A percentile compares a stretch with the other conserved stretches of the same genome.
phyloP scores from a whole-genome alignment of 2,113 vertebrate genomes.

The Phocoena phocoena region DNA sequence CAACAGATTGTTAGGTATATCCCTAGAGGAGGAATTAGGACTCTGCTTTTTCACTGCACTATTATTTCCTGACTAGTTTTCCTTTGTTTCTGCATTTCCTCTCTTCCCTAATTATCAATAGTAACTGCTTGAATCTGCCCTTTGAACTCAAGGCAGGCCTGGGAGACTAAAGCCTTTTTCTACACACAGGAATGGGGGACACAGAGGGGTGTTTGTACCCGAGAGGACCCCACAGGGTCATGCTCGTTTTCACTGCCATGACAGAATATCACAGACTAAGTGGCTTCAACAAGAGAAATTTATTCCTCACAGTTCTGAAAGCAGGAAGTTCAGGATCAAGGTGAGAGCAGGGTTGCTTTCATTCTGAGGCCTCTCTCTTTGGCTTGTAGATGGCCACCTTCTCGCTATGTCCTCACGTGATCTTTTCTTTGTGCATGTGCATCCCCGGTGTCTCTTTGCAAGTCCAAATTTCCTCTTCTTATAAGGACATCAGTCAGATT shows the following conservation, averaged over 20 bases:
- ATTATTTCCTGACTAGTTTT: neutral
- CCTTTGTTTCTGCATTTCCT: neutral
- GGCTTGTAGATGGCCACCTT: too few species aligned
- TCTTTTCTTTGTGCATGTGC: neutral
- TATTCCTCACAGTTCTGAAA: neutral
- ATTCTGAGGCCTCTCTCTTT: neutral
- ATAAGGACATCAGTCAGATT: neutral
- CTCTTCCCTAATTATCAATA: neutral
- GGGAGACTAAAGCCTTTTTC: neutral
- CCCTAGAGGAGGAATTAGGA: neutral
- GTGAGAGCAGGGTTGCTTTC: neutral
- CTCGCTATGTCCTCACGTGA: rapidly evolving
- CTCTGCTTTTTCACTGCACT: too few species aligned
- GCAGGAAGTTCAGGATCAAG: neutral
- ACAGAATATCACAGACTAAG: neutral
- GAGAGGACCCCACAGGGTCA: too few species aligned
- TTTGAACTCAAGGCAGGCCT: neutral
- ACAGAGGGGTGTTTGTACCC: neutral
- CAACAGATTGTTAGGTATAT: neutral
- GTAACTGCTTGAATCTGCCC: neutral
- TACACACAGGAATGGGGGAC: neutral
- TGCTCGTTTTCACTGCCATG: neutral
- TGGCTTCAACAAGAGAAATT: neutral
- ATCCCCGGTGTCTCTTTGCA: neutral
- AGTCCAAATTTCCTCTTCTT: neutral